Evolutionary conservation across 2,888 invertebrate species (phyloP), one percentile per base, ranked within the genome.

Genomic region (Oligia latruncula): DNA sequence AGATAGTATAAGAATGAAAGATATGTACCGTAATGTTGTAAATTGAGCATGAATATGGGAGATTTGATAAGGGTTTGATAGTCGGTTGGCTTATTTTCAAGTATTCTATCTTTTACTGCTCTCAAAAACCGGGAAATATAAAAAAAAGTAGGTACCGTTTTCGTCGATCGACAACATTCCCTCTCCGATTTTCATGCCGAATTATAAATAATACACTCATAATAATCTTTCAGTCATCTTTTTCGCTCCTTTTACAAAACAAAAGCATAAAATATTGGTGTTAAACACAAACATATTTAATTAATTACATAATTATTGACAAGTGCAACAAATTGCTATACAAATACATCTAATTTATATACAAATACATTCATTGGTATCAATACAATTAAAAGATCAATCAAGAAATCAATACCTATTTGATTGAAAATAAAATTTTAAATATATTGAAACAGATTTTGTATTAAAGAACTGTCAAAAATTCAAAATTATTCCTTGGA

Each of bases 281-380:
- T 75, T 84, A 66, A 67, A 78, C 52, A 85, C 66, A 65, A 77
- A 29, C 13, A 66, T 68, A 60, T 71, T 78, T n/a, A 60, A 60
- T 29, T 71, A 86, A 40, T 66, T 15, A 83, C 73, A 74, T 84
- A 76, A 89, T 90, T 88, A 85, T 83, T 86, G 70, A 85, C 73
- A 84, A 70, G 90, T 91, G 92, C 90, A 87, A 77, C 86, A 84
- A 86, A 77, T 90, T 91, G 91, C 91, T 91, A 88, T 91, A 91
- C 91, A 91, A 86, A 88, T 87, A 90, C 20, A 87, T 76, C 78
- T 81, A 84, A 73, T 80, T 77, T 80, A 82, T 82, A 78, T 87
- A 81, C 70, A 85, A 75, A 89, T 85, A 81, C 58, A 75, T 87
- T 77, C 85, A 85, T 88, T 87, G 87, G 81, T 71, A 80, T 67